Percentiles rank a stretch among this genome's conserved stretches.
phyloP scores from a whole-genome alignment of 2,113 vertebrate genomes.

The Tupaia tana region DNA sequence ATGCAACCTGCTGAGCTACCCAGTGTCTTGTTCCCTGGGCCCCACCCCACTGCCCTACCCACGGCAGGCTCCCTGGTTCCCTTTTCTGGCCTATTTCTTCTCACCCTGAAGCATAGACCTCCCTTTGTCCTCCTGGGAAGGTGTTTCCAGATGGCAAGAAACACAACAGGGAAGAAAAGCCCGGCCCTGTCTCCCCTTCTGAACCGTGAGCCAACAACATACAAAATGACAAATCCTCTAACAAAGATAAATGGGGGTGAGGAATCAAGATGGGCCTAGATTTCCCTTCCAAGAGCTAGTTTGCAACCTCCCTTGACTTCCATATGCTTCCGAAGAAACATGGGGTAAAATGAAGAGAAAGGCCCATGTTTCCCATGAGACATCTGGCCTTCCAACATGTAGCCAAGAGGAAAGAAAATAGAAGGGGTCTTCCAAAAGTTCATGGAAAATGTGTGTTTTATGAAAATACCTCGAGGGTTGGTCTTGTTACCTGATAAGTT shows the following conservation, averaged over 20 bases:
- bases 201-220: neutral
- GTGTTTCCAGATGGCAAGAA: conserved; percentile 28
- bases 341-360: neutral
- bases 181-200: neutral
- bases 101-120: neutral
- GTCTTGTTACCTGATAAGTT: no score
- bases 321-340: neutral
- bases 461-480: no score
- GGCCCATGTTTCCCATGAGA: neutral
- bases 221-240: neutral
- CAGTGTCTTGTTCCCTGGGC: neutral
- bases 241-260: neutral
- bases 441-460: no score
- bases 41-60: neutral
- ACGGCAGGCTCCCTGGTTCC: neutral
- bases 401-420: neutral
- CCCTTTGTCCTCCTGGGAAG: neutral
- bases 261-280: neutral
- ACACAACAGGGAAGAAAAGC: neutral
- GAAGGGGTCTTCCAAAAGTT: no score
- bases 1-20: neutral
- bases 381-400: neutral
- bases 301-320: neutral
- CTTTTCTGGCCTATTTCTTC: neutral
- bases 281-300: neutral